Evolutionary conservation across 2,888 invertebrate species (phyloP).

Genomic region (Idaea aversata): DNA sequence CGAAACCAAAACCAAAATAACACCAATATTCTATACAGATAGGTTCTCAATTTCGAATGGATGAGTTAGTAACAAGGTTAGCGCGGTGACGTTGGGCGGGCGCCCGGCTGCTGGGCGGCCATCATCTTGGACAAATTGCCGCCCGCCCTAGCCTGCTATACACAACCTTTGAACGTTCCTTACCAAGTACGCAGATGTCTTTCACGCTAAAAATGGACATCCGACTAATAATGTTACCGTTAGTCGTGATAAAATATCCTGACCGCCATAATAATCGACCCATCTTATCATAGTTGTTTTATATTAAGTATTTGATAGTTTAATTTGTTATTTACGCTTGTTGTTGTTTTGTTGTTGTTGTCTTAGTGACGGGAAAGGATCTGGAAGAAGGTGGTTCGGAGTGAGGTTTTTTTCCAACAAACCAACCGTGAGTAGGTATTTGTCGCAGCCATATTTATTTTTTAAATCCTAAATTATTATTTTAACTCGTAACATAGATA

Average conservation of each 20-base stretch:
- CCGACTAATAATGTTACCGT: too few species aligned
- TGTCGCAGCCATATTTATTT: neutral
- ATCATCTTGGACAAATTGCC: slow-evolving; percentile 39
- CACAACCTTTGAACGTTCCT: slow-evolving; percentile 12
- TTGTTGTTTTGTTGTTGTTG: too few species aligned
- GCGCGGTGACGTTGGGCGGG: slow-evolving; percentile 7
- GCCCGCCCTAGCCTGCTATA: slow-evolving; percentile 5
- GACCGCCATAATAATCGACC: too few species aligned
- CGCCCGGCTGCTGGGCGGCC: slow-evolving; percentile 18
- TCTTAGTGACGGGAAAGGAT: too few species aligned
- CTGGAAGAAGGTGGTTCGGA: too few species aligned
- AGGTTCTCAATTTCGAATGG: slow-evolving; percentile 37
- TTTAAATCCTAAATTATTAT: neutral
- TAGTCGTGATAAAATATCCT: too few species aligned
- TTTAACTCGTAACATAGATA: slow-evolving; percentile 17
- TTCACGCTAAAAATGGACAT: too few species aligned
- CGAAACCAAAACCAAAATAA: neutral
- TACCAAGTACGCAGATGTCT: neutral
- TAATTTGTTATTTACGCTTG: too few species aligned
- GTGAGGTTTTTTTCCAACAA: too few species aligned
- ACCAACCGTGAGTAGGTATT: too few species aligned
- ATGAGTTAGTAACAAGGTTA: slow-evolving; percentile 47
- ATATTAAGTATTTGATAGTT: too few species aligned
- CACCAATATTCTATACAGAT: neutral
- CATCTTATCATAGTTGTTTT: too few species aligned